Conservation (phyloP, 1,140 invertebrate genomes). For the Listronotus oregonensis region DNA sequence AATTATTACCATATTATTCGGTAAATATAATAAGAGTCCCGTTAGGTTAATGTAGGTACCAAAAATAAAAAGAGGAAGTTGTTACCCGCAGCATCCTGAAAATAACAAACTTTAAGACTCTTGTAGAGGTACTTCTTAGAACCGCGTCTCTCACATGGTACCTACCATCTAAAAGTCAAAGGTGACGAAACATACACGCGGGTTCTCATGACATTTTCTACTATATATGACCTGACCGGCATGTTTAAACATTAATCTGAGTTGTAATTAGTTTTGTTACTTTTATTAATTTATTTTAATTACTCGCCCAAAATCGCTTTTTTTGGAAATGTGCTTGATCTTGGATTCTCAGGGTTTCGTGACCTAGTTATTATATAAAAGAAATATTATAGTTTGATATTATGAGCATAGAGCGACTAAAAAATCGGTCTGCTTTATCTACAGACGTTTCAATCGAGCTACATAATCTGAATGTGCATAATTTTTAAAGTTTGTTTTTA, state of each 20-base stretch:
- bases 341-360: constrained; percentile 10
- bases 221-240: constrained; percentile 19
- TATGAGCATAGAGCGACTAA: no score
- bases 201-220: constrained; percentile 33
- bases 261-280: constrained; percentile 26
- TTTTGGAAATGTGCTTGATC: constrained; percentile 1
- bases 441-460: no score
- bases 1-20: no score
- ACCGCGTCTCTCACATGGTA: constrained; percentile 10
- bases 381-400: no score
- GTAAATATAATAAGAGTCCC: no score
- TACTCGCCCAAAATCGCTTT: not conserved
- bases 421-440: no score
- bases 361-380: not conserved
- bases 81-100: no score
- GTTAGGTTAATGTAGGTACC: not conserved
- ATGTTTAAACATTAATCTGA: constrained; percentile 23
- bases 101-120: no score
- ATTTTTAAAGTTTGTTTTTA: no score
- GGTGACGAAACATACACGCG: constrained; percentile 20
- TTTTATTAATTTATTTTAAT: constrained; percentile 17
- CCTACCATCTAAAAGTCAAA: constrained; percentile 19
- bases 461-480: no score
- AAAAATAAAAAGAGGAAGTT: not conserved
- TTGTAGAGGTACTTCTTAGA: no score